Evolutionary conservation across 2,113 vertebrate species (phyloP).

Genomic region (Pao palembangensis): DNA sequence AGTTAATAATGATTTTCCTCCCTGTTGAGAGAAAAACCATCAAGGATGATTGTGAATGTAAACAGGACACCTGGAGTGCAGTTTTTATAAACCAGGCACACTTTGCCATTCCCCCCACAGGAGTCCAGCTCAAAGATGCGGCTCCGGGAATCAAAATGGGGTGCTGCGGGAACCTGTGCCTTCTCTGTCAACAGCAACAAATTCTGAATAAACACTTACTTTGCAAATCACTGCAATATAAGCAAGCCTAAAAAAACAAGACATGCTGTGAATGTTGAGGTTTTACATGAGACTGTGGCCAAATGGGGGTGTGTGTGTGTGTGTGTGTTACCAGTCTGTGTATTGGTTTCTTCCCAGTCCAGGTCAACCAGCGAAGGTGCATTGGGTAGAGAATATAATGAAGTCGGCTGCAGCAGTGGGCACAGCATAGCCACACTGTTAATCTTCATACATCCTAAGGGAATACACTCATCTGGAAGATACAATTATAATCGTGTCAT

Average conservation of each 20-base stretch:
- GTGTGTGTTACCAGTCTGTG: slow-evolving; percentile 75
- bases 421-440: slow-evolving; percentile 82
- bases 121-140: slow-evolving; percentile 90
- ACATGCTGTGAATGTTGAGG: slow-evolving; percentile 31
- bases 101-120: slow-evolving; percentile 88
- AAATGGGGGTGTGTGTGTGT: not conserved
- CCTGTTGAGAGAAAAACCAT: not conserved
- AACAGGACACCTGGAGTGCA: slow-evolving; percentile 79
- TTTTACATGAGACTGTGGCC: slow-evolving; percentile 13
- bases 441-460: slow-evolving; percentile 88
- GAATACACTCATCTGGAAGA: slow-evolving; percentile 81
- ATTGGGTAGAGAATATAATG: slow-evolving; percentile 82
- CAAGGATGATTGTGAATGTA: not conserved
- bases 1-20: not conserved
- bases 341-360: slow-evolving; percentile 79
- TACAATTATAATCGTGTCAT: not conserved
- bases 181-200: slow-evolving; percentile 42
- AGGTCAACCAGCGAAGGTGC: slow-evolving; percentile 87
- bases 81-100: slow-evolving; percentile 92
- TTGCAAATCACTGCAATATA: slow-evolving; percentile 32
- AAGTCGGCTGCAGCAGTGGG: slow-evolving; percentile 77
- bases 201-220: slow-evolving; percentile 40
- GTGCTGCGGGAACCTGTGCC: slow-evolving; percentile 69
- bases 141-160: slow-evolving; percentile 87
- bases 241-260: slow-evolving; percentile 33